Percentiles rank a stretch among this genome's conserved stretches.
phyloP scores from a whole-genome alignment of 2,888 invertebrate genomes.

The Syritta pipiens region DNA sequence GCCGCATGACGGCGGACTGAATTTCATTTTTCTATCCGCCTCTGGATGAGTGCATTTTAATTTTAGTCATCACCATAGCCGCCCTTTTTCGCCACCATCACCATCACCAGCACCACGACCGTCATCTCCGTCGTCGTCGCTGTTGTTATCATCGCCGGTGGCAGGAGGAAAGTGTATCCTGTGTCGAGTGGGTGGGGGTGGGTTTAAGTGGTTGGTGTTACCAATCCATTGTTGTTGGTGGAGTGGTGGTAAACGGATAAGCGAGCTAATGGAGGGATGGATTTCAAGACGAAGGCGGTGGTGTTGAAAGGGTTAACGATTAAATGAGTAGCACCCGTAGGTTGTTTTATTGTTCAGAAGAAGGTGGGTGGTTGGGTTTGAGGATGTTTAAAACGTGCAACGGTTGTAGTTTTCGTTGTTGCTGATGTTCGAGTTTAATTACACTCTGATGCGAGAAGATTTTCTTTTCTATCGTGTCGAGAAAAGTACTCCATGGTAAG shows the following conservation, averaged over 20 bases:
- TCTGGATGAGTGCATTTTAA: slow-evolving; percentile 56
- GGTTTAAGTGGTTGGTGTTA: neutral
- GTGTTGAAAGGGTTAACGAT: slow-evolving; percentile 19
- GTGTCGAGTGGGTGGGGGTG: neutral
- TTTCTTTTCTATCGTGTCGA: no score
- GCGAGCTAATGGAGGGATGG: slow-evolving; percentile 10
- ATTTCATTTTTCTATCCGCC: slow-evolving; percentile 56
- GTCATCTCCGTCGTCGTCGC: neutral
- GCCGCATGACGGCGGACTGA: slow-evolving; percentile 37
- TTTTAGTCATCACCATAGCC: slow-evolving; percentile 15
- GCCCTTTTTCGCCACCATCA: neutral
- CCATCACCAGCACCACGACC: neutral
- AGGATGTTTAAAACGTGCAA: no score
- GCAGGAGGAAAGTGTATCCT: neutral
- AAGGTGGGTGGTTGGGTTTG: no score
- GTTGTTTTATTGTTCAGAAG: neutral
- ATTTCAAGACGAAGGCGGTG: slow-evolving; percentile 16
- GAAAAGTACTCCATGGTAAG: no score
- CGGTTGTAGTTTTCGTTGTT: no score
- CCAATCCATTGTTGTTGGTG: slow-evolving; percentile 30
- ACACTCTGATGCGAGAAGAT: no score
- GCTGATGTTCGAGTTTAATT: no score
- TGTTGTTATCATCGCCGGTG: neutral
- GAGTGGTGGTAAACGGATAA: slow-evolving; percentile 1
- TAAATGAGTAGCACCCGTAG: slow-evolving; percentile 1